Base-by-base conservation (phyloP, 2,797 vertebrate species). In the Pseudotriccus pelzelni region DNA sequence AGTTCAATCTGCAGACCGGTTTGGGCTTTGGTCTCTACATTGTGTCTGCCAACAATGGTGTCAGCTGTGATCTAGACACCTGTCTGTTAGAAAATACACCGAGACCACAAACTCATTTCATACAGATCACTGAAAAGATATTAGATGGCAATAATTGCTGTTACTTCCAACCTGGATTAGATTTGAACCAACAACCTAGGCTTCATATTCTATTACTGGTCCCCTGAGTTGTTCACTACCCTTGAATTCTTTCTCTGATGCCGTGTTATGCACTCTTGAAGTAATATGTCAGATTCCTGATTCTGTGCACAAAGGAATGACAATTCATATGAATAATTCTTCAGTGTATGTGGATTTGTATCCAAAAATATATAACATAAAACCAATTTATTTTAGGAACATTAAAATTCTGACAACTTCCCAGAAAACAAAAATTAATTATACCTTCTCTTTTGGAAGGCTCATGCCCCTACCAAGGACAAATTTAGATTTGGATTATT, bases 31-130 rank as follows among this genome's bases (percentile, higher is more conserved):
- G 72, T 72, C 41, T 7, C 46, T 43, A 22, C 36, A 3, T 7
- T 41, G 21, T 78, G 58, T 59, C 58, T 94, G 55, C 64, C 73
- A 53, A 32, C 27, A 86, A 32, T 22, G 11, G 78, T 91, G 66
- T 91, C 93, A 84, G 81, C 67, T 76, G 59, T 70, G 84, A 94
- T 92, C 72, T 75, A 80, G 84, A 89, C 89, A 92, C 60, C 76
- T 87, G 91, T 80, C 82, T 91, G 34, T 81, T 85, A 90, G 76
- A 75, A 84, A 70, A 76, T 84, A 83, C n/a, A 39, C 75, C 56
- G 82, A 96, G 79, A 86, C 91, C 82, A 89, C 79, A 93, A 92
- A 86, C 89, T 89, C 84, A 89, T 89, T 97, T 96, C 89, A 96
- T 96, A 93, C 82, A 92, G 79, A 95, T 89, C 87, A 86, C 66